phyloP scores from a whole-genome alignment of 1,140 invertebrate genomes.

The Bombus vancouverensis region DNA sequence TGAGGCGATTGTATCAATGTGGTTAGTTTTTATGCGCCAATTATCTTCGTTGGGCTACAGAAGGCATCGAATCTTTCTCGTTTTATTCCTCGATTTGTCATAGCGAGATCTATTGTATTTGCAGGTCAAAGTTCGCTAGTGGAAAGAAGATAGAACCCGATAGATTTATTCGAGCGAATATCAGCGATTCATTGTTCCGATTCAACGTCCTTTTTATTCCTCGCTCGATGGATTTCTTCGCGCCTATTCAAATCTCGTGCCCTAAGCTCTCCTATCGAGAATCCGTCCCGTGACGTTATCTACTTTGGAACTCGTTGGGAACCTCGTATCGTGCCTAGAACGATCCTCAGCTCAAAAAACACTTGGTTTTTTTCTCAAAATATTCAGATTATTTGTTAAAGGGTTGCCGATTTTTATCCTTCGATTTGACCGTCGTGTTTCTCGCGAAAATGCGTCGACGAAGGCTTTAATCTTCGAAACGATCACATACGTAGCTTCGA shows the following conservation, averaged over 20 bases:
- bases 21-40: background rate
- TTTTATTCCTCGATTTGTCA: background rate
- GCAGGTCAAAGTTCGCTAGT: background rate
- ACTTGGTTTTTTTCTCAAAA: background rate
- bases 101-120: background rate
- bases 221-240: constrained; percentile 15
- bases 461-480: background rate
- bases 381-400: background rate
- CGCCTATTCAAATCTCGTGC: background rate
- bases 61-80: background rate
- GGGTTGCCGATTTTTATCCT: no score
- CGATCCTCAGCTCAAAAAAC: background rate
- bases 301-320: background rate
- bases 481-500: background rate
- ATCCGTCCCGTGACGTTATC: background rate
- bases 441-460: background rate
- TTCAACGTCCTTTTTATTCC: constrained; percentile 8
- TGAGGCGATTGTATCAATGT: background rate
- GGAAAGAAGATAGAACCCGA: background rate
- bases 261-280: background rate
- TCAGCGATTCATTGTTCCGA: constrained; percentile 34
- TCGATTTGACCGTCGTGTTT: background rate
- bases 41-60: background rate
- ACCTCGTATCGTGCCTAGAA: no score
- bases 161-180: constrained; percentile 24